Conservation (phyloP, 2,888 invertebrate species). For the Muschampia plurimacula region DNA sequence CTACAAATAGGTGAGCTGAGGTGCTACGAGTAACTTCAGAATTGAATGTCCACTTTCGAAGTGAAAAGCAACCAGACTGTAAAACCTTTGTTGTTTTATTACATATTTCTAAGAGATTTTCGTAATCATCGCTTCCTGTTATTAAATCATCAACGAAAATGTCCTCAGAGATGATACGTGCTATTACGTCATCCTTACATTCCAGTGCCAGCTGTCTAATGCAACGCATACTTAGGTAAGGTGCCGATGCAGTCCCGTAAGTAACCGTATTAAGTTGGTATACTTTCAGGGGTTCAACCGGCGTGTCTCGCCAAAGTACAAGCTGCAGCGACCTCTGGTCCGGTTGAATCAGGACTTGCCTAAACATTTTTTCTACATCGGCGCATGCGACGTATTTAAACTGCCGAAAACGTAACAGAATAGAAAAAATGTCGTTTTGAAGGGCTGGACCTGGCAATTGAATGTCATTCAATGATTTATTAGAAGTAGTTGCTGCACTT, state of each 20-base stretch:
- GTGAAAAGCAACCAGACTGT: not conserved
- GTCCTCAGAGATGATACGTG: not conserved
- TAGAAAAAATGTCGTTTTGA: constrained; percentile 7
- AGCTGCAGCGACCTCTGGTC: not conserved
- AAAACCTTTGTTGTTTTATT: not conserved
- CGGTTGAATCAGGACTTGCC: not conserved
- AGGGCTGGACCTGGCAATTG: not conserved
- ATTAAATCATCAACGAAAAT: constrained; percentile 6
- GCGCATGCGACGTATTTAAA: constrained; percentile 4
- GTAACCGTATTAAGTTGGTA: constrained; percentile 3
- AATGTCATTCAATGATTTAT: constrained; percentile 1
- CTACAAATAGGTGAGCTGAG: not conserved
- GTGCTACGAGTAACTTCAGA: not conserved
- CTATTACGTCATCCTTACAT: not conserved
- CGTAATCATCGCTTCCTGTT: not conserved
- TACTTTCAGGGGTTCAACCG: not conserved
- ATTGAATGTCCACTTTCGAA: constrained; percentile 6
- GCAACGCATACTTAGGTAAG: constrained; percentile 2
- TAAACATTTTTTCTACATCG: constrained; percentile 7
- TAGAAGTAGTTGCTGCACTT: constrained; percentile 2
- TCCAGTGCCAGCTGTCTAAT: not conserved
- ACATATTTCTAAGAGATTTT: not conserved
- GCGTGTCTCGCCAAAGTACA: not conserved
- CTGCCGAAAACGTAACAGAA: not conserved
- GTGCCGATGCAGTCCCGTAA: constrained; percentile 1